Evolutionary conservation across 2,797 vertebrate species (phyloP), one percentile per base, ranked within the genome.

Genomic region (Knipowitschia caucasica): DNA sequence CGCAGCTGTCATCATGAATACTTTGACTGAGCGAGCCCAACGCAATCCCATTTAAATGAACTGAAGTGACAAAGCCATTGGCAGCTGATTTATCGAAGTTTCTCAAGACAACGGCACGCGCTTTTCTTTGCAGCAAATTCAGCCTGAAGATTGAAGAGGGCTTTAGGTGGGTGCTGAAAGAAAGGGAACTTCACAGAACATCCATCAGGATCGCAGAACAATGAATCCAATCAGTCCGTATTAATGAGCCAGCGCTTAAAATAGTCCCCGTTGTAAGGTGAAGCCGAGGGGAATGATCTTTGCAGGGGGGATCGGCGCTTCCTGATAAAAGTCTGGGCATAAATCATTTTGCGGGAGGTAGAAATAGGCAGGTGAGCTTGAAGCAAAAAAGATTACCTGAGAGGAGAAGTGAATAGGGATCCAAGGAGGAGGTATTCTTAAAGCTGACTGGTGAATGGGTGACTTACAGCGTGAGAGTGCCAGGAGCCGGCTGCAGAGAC

Each of bases 241-340:
- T 89, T 89, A 89, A 89, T 89, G 86, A 87, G 76, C 67, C 83
- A 71, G 79, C 65, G 81, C 85, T 86, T 88, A 89, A 89, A 90
- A 90, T 88, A 88, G 86, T 84, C 74, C 80, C 76, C 65, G 82
- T 83, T 84, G 82, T 87, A 84, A 89, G 86, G 84, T 86, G 77
- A 85, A 86, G 77, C 83, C 80, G 67, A 73, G 82, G 86, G 85
- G 86, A 88, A 89, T 88, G 83, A 88, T 86, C 86, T 89, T 83
- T 86, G 81, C 56, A 65, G 66, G 62, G 69, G 49, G 44, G 43
- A 3, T 49, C 49, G 70, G 53, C 59, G 67, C 65, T 77, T 82
- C 71, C 73, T 77, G 87, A 87, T 88, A 89, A 88, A 87, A 86
- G 78, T 81, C 76, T 74, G 59, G 65, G 79, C 76, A 88, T 90